A percentile compares a stretch with the other conserved stretches of the same genome.
Conservation (phyloP, 2,888 invertebrate species). For the Smittia aterrima region DNA sequence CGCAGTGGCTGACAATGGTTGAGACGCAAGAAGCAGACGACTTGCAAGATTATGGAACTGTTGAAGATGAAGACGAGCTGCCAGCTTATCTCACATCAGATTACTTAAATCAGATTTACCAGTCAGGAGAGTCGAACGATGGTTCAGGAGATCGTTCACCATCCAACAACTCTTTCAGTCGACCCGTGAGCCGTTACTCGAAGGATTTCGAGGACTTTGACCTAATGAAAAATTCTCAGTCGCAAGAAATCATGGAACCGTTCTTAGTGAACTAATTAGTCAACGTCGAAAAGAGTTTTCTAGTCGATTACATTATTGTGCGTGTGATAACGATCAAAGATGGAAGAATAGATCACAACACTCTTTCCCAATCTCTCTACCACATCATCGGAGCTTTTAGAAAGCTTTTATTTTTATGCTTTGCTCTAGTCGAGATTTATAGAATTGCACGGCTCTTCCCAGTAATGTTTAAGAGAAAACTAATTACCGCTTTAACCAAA, state of each 20-base stretch:
- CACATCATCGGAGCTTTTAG: too few relatives aligned
- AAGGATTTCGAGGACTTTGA: slow-evolving; percentile 59
- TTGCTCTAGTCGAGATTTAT: too few relatives aligned
- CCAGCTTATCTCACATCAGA: slow-evolving; percentile 75
- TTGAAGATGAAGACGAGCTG: slow-evolving; percentile 60
- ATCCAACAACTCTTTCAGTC: slow-evolving; percentile 52
- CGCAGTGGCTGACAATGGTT: slow-evolving; percentile 97
- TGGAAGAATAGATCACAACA: not conserved
- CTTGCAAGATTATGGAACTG: slow-evolving; percentile 49
- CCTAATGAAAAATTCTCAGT: slow-evolving; percentile 52
- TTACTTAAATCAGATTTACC: slow-evolving; percentile 62
- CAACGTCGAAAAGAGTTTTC: slow-evolving; percentile 12
- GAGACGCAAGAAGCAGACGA: slow-evolving; percentile 63
- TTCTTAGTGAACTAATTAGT: slow-evolving; percentile 22
- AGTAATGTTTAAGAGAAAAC: too few relatives aligned
- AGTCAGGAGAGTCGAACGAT: slow-evolving; percentile 49
- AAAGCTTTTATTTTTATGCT: too few relatives aligned
- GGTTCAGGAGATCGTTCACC: slow-evolving; percentile 47
- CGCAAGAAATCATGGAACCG: slow-evolving; percentile 44
- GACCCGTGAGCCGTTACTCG: slow-evolving; percentile 59
- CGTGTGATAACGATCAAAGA: slow-evolving; percentile 34
- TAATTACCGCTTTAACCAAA: too few relatives aligned
- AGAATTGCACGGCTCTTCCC: too few relatives aligned
- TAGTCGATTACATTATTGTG: not conserved
- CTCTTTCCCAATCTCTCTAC: too few relatives aligned